Evolutionary conservation across 2,888 invertebrate species (phyloP).

Genomic region (Mesorhabditis spiculigera): DNA sequence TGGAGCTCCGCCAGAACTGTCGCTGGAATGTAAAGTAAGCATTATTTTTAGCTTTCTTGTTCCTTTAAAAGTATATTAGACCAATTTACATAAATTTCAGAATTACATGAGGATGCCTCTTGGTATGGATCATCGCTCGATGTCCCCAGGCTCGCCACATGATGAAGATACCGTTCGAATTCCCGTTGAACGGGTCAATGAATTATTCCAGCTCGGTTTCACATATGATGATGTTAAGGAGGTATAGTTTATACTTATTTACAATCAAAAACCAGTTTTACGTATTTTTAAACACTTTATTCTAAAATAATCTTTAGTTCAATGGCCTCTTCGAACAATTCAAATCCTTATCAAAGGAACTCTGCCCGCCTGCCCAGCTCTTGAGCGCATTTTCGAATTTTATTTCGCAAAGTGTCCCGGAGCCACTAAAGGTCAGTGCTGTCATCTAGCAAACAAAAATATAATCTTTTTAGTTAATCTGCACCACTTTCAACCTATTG

Average conservation of each 20-base stretch:
- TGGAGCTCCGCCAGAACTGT: background rate
- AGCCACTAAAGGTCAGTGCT: background rate
- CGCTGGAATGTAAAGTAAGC: background rate
- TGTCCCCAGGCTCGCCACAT: background rate
- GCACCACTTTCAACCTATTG: background rate
- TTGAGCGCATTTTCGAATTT: constrained; percentile 1
- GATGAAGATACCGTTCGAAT: constrained; percentile 26
- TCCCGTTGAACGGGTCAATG: constrained; percentile 33
- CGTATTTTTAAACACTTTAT: background rate
- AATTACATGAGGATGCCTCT: constrained; percentile 17
- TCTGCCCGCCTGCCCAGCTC: background rate
- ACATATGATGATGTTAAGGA: constrained; percentile 35
- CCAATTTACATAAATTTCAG: constrained; percentile 11
- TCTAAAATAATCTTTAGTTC: background rate
- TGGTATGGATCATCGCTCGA: constrained; percentile 7
- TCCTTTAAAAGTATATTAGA: background rate
- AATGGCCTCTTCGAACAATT: constrained; percentile 6
- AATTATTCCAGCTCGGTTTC: constrained; percentile 37
- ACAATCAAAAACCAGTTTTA: too few relatives aligned
- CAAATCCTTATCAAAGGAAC: background rate
- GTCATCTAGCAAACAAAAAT: background rate
- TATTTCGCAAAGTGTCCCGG: constrained; percentile 2
- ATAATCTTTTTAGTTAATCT: background rate
- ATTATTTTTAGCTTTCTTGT: background rate
- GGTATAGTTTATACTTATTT: constrained; percentile 9